These are phyloP conservation scores for Latrodectus geometricus DNA, from an alignment of 1,140 invertebrate species.

Conservation along the genomic window DNA sequence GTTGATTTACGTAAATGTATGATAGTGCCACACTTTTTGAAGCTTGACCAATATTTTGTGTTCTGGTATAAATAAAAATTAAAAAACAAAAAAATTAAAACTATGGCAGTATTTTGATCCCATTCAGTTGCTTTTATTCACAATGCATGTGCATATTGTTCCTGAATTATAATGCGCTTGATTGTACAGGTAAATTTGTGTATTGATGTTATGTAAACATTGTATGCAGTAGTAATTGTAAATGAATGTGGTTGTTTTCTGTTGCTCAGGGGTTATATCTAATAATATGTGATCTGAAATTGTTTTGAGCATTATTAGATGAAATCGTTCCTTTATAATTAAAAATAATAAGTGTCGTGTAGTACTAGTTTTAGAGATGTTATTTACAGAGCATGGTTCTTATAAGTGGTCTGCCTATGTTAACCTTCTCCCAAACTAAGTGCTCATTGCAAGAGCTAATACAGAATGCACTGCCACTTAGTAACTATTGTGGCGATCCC, in stretches of 20 bases:
- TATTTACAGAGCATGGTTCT: constrained; percentile 55
- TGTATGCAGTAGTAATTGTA: constrained; percentile 54
- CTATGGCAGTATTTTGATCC: constrained; percentile 13
- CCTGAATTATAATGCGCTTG: constrained; percentile 29
- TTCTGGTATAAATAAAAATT: background rate
- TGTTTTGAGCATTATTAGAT: constrained; percentile 57
- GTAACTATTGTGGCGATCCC: background rate
- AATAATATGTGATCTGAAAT: constrained; percentile 56
- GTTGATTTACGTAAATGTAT: background rate
- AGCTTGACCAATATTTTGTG: constrained; percentile 12
- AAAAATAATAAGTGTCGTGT: constrained; percentile 49
- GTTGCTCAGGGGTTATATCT: constrained; percentile 46
- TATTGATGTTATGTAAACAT: constrained; percentile 43
- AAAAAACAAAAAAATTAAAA: background rate
- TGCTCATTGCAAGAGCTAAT: background rate
- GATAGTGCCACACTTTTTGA: constrained; percentile 20
- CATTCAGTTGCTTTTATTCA: constrained; percentile 11
- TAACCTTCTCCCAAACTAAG: background rate
- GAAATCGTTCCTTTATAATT: constrained; percentile 46
- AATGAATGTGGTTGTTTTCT: constrained; percentile 56
- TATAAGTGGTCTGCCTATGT: background rate
- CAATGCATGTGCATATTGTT: constrained; percentile 30
- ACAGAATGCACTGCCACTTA: background rate
- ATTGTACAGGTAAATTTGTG: constrained; percentile 29
- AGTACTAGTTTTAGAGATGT: constrained; percentile 57